Base-by-base conservation (phyloP, 2,888 invertebrate species). In the Zeuzera pyrina region DNA sequence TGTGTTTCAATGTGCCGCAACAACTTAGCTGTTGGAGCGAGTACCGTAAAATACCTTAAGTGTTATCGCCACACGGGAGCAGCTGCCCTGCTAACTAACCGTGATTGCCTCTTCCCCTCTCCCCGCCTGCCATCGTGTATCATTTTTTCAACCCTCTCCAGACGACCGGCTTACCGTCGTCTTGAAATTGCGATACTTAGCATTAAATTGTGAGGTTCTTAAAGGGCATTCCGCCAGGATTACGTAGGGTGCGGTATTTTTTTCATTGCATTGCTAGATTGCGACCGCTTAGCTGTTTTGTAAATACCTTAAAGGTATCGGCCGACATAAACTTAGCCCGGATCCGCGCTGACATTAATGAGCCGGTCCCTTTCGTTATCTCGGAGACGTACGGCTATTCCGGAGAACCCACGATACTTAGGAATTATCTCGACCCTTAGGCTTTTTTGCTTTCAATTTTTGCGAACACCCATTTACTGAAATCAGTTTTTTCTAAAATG, bases 241-340 rank as follows among this genome's bases (percentile, higher is more conserved):
- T 78, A 79, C 59, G 52, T 48, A 46, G 54, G 58, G 53, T 47
- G 53, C 48, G 53, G 52, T 50, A 52, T 59, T 76, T 74, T 68
- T 74, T 74, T 66, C 65, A 65, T 62, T 67, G 62, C 54, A 47
- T 41, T 52, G 49, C 66, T 63, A 66, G 63, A 71, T 74, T 71
- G 63, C 54, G 52, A 47, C 52, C 62, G 66, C 62, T 76, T 66
- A 69, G 65, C 63, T 67, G 63, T 68, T 77, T 74, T 71, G 73
- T 74, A 76, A 79, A 78, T 73, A 77, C 71, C 76, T 74, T 70
- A 63, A 70, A 78, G 71, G 76, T 83, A 81, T 79, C 67, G 74
- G 70, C 54, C 57, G 57, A 54, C 59, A 59, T 74, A 79, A 78
- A 77, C 64, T 70, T 64, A 46, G 49, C 61, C 55, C 54, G 62